Conservation (phyloP, 2,888 invertebrate species). For the Polydrusus pterygomalis region DNA sequence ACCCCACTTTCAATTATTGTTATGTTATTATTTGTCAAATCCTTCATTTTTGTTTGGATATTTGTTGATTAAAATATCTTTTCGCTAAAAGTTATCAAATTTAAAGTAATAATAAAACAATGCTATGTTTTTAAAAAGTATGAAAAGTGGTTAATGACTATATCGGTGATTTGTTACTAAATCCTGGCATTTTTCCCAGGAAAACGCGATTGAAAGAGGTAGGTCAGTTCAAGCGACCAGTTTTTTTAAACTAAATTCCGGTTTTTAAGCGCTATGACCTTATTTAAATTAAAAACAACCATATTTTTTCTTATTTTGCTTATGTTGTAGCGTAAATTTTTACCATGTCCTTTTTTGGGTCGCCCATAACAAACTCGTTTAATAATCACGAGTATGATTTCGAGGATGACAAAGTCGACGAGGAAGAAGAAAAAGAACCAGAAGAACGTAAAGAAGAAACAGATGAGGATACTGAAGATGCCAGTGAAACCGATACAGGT, state of each 20-base stretch:
- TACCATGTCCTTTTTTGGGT: slow-evolving; percentile 74
- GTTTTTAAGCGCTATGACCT: not conserved
- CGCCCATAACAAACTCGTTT: slow-evolving; percentile 78
- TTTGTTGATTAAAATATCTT: too few relatives aligned
- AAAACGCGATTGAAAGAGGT: too few relatives aligned
- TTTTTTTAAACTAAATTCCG: not conserved
- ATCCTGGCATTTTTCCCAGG: too few relatives aligned
- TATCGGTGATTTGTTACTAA: too few relatives aligned
- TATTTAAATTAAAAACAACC: not conserved
- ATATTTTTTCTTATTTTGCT: not conserved
- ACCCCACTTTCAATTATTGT: too few relatives aligned
- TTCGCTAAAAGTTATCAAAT: too few relatives aligned
- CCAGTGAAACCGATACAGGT: slow-evolving; percentile 95
- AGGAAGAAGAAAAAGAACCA: slow-evolving; percentile 81
- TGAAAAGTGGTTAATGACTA: too few relatives aligned
- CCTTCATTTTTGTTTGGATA: too few relatives aligned
- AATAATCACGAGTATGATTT: slow-evolving; percentile 81
- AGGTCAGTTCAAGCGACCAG: too few relatives aligned
- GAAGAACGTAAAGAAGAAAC: slow-evolving; percentile 79
- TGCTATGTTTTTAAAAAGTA: too few relatives aligned
- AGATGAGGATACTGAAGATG: slow-evolving; percentile 93
- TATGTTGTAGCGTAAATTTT: not conserved
- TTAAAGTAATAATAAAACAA: too few relatives aligned
- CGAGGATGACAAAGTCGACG: slow-evolving; percentile 83
- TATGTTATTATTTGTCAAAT: too few relatives aligned